Evolutionary conservation across 2,888 invertebrate genomes (phyloP), one percentile per base, ranked within the genome.

Genomic region (Carpatolechia fugitivella): DNA sequence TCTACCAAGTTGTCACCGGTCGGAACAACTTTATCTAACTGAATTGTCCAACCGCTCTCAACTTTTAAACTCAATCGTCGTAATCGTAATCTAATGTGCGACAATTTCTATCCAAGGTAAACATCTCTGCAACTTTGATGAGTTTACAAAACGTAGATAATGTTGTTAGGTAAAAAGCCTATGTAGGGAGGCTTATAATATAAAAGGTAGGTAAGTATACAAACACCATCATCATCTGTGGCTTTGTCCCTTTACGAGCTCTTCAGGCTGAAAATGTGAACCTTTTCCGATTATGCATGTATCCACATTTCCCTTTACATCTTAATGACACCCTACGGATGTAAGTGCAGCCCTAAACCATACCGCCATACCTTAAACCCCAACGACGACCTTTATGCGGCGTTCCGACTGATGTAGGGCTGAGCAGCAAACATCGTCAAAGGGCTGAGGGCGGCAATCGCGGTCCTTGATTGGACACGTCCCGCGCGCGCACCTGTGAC

Each of bases 381-480:
- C 41, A 20, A 14, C 11, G 41, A 41, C 20, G 10, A 20, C 41
- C 41, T 48, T 41, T 11, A 48, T 14, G 33, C 30, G 33, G 18
- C 62, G 74, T 74, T 69, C 73, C 71, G 57, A 59, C 63, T 63
- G 64, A 63, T 58, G 63, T 63, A 70, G 71, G 72, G 65, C 69
- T 31, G 35, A 35, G 67, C 65, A 57, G 68, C 76, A 80, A 86
- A 83, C 76, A 78, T 69, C 80, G 76, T 83, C 82, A 84, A 85
- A 85, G 82, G 80, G 78, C 72, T 72, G 71, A 75, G 48, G 48
- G 30, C 74, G 70, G 78, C 82, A 80, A 80, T 84, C 83, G 73
- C 74, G 10, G 70, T 72, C 71, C 79, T 81, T 87, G 87, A 87
- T 88, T 86, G 85, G 85, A 69, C 82, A 72, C 73, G 71, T 66